These are phyloP conservation scores for Apamea anceps DNA, from an alignment of 2,888 invertebrate genomes.

Conservation along the genomic window DNA sequence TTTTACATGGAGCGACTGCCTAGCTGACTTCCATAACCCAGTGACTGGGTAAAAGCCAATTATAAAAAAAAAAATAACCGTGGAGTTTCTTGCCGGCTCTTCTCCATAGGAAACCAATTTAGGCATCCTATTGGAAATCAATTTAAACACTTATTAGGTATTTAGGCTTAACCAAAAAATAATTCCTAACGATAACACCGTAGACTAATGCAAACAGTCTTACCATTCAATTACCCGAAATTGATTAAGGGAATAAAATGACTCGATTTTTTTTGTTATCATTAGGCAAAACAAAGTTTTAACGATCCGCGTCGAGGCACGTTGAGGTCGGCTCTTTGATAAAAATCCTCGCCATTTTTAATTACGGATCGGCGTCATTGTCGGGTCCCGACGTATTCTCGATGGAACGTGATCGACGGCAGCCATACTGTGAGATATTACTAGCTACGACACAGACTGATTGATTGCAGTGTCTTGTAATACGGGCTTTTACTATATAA, in stretches of 20 bases:
- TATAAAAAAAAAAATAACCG: too few relatives aligned
- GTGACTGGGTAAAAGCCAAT: too few relatives aligned
- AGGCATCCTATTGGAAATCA: not conserved
- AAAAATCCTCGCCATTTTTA: constrained; percentile 84
- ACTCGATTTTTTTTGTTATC: constrained; percentile 54
- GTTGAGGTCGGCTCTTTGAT: constrained; percentile 70
- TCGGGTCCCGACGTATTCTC: constrained; percentile 76
- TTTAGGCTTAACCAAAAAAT: constrained; percentile 1
- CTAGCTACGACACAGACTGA: constrained; percentile 60
- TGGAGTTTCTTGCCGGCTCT: not conserved
- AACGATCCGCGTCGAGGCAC: constrained; percentile 66
- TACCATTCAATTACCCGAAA: constrained; percentile 9
- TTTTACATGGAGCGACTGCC: too few relatives aligned
- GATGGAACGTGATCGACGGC: constrained; percentile 74
- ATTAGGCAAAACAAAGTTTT: constrained; percentile 73
- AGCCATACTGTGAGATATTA: constrained; percentile 60
- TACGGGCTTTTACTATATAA: constrained; percentile 50
- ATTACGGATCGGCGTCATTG: constrained; percentile 84
- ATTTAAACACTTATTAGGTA: not conserved
- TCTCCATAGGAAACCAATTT: not conserved
- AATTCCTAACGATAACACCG: constrained; percentile 4
- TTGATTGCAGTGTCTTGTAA: constrained; percentile 67
- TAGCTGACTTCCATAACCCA: too few relatives aligned
- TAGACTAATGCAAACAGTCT: constrained; percentile 17
- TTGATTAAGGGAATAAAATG: constrained; percentile 38